Evolutionary conservation across 2,113 vertebrate species (phyloP), one percentile per base, ranked within the genome.

Genomic region (Elephas maximus): DNA sequence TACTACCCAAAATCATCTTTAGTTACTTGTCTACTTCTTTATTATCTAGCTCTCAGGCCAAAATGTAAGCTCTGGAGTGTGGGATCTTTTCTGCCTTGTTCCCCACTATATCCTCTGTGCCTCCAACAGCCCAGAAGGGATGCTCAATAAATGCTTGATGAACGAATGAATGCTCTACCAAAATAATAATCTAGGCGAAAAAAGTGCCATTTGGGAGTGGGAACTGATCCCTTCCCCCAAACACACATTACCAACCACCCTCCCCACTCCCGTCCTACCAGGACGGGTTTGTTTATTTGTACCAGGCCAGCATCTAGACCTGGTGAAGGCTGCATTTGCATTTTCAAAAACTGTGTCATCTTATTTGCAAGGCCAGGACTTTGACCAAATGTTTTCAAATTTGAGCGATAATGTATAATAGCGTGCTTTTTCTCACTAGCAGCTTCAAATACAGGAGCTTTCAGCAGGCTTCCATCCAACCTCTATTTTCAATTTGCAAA

Each of bases 171-270:
- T 92, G 18, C 28, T 44, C 33, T 26, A 21, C 45, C 12, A 3
- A 76, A 48, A 74, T 23, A 81, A 85, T 18, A 60, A 80, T 41
- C 8, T 45, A 92, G 10, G 17, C 89, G 60, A 62, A 53, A 24
- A 93, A 62, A 41, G 3, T 2, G 2, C 5, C 18, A 6, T 33
- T 41, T 17, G 4, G 8, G 1, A 21, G 8, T 12, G 6, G 21
- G 45, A 48, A 4, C 24, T 17, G 1, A 7, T 14, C 28, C 37
- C 11, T 26, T 14, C 33, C 15, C 12, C 0, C 1, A 37, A 28
- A 8, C 26, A 63, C 12, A 12, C n/a, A 3, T 37, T 37, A 37
- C 37, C 37, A 37, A 37, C 20, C 0, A 10, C 48, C 48, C 10
- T 48, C 48, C 48, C 48, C 44, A 73, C 20, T 9, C 4, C 15